phyloP scores from a whole-genome alignment of 2,797 vertebrate genomes.

The Enteromius mattozi region DNA sequence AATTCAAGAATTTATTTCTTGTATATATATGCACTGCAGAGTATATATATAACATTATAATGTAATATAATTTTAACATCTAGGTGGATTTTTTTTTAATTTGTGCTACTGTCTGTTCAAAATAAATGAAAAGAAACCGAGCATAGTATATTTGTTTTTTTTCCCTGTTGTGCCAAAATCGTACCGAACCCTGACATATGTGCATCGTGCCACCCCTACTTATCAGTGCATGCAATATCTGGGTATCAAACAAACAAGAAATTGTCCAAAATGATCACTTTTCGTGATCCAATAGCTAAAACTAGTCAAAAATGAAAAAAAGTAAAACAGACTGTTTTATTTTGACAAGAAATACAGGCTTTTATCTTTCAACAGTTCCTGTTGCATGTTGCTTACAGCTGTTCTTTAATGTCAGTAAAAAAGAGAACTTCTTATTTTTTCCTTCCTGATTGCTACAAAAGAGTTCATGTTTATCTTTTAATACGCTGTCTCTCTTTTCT shows the following conservation, averaged over 20 bases:
- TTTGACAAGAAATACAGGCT: not conserved
- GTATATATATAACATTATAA: too few relatives aligned
- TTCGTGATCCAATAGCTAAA: not conserved
- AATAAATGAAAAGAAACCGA: too few relatives aligned
- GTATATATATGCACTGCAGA: too few relatives aligned
- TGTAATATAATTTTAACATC: too few relatives aligned
- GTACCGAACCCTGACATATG: too few relatives aligned
- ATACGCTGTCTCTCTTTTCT: not conserved
- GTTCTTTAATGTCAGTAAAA: not conserved
- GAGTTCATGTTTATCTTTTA: not conserved
- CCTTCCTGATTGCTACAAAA: not conserved
- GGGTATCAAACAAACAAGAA: not conserved
- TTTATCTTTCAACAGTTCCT: not conserved
- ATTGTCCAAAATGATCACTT: not conserved
- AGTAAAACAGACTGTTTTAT: not conserved
- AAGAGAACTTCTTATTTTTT: not conserved
- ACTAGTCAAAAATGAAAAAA: not conserved
- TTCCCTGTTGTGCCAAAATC: too few relatives aligned
- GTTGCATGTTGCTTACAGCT: not conserved
- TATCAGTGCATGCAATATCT: not conserved
- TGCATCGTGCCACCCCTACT: not conserved
- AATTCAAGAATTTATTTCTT: too few relatives aligned
- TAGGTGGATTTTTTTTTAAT: too few relatives aligned
- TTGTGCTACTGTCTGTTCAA: too few relatives aligned
- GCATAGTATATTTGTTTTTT: too few relatives aligned